Conservation (phyloP, 2,797 vertebrate species). For the Betta splendens region DNA sequence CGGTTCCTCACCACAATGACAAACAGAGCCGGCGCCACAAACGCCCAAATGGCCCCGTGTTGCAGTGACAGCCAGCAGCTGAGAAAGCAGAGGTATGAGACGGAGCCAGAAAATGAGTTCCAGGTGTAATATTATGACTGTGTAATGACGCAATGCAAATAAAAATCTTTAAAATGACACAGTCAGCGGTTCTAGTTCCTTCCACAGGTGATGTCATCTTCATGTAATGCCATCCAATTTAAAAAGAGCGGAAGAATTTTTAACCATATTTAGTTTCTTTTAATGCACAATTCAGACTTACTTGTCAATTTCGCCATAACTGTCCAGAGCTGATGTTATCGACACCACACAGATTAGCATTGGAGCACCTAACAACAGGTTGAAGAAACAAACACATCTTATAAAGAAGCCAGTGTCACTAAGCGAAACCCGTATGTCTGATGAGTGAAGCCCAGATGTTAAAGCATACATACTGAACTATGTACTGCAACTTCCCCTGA, state of each 20-base stretch:
- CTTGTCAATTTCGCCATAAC: conserved; percentile 90
- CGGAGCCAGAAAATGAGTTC: conserved; percentile 6
- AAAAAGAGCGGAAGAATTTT: conserved; percentile 13
- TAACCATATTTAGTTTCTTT: not conserved
- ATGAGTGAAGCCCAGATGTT: too few species aligned
- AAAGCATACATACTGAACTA: too few species aligned
- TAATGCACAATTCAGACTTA: conserved; percentile 74
- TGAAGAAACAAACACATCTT: conserved; percentile 32
- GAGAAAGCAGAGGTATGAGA: conserved; percentile 48
- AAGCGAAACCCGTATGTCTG: not conserved
- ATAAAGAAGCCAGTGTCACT: conserved; percentile 13
- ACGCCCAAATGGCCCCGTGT: conserved; percentile 94
- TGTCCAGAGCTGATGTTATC: conserved; percentile 83
- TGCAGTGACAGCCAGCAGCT: conserved; percentile 96
- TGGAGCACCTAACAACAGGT: conserved; percentile 84
- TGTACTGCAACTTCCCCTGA: too few species aligned
- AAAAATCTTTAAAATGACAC: conserved; percentile 25
- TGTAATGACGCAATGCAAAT: conserved; percentile 36
- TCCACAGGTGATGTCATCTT: conserved; percentile 48
- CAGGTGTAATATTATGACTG: conserved; percentile 6
- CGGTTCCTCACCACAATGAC: conserved; percentile 89
- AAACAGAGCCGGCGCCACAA: conserved; percentile 92
- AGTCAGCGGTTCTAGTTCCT: conserved; percentile 25
- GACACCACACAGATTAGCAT: conserved; percentile 90
- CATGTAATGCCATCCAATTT: conserved; percentile 17